These are phyloP conservation scores for Miltochrista miniata DNA, from an alignment of 2,888 invertebrate genomes.

Conservation along the genomic window DNA sequence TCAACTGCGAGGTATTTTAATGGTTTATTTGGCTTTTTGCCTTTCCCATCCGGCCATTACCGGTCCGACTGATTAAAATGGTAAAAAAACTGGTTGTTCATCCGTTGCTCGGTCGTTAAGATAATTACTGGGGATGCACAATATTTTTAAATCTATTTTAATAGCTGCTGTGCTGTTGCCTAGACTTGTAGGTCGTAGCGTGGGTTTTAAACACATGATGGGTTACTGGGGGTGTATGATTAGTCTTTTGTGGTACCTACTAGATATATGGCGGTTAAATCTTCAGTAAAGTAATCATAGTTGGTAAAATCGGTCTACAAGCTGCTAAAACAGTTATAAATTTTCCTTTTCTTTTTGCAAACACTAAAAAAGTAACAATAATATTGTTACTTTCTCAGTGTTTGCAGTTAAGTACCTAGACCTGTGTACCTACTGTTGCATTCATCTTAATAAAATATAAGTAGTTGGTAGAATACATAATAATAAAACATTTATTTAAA, in stretches of 20 bases:
- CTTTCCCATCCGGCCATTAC: constrained; percentile 32
- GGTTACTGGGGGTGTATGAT: neutral
- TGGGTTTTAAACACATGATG: neutral
- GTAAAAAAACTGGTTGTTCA: constrained; percentile 7
- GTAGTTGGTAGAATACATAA: no score
- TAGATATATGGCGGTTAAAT: no score
- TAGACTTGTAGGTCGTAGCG: neutral
- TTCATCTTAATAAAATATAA: no score
- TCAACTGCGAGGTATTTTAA: constrained; percentile 10
- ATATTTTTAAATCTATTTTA: neutral
- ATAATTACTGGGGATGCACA: constrained; percentile 12
- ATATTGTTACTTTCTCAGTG: no score
- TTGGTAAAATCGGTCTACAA: no score
- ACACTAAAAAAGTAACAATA: no score
- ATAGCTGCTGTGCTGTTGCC: neutral
- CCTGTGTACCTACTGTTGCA: no score
- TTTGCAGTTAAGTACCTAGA: no score
- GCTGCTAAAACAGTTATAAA: no score
- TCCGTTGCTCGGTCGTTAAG: constrained; percentile 19
- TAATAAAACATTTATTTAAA: no score
- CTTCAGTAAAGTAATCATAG: no score
- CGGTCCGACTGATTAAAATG: constrained; percentile 16
- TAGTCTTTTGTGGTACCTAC: neutral
- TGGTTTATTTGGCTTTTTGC: constrained; percentile 16
- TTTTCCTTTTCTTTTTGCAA: no score